A percentile compares a stretch with the other conserved stretches of the same genome.
Evolutionary conservation across 2,888 invertebrate genomes (phyloP).

Genomic region (Mystacides longicornis): DNA sequence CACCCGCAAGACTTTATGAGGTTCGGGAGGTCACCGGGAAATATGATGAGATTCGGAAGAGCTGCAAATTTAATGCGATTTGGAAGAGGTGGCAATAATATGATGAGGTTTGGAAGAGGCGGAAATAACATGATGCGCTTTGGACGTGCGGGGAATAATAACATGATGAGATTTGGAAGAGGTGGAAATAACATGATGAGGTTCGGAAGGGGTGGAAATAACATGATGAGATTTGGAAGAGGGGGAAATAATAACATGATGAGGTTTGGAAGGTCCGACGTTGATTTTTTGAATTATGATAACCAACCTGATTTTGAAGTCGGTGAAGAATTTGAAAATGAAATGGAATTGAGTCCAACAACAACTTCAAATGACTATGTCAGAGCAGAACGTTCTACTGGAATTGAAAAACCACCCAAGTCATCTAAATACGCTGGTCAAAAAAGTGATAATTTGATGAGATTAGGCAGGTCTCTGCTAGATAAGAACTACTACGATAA

Average conservation of each 20-base stretch:
- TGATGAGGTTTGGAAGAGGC: constrained; percentile 21
- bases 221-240: constrained; percentile 22
- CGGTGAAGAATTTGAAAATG: constrained; percentile 9
- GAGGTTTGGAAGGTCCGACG: constrained; percentile 20
- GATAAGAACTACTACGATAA: constrained; percentile 16
- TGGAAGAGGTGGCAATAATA: constrained; percentile 19
- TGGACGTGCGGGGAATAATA: constrained; percentile 16
- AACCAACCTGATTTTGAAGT: constrained; percentile 8
- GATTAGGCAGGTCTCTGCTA: constrained; percentile 17
- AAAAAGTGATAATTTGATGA: constrained; percentile 24
- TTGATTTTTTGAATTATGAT: constrained; percentile 20
- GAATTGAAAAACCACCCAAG: constrained; percentile 8
- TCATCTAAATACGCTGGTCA: constrained; percentile 13
- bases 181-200: constrained; percentile 21
- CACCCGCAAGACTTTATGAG: constrained; percentile 43
- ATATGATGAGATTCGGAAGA: constrained; percentile 26
- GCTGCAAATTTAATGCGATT: constrained; percentile 23
- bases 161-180: constrained; percentile 23
- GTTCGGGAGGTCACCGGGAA: constrained; percentile 35
- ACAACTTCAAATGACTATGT: constrained; percentile 6
- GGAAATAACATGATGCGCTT: constrained; percentile 23
- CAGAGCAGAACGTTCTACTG: constrained; percentile 16
- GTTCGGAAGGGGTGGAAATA: constrained; percentile 21
- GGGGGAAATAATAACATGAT: constrained; percentile 12
- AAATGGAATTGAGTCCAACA: constrained; percentile 10